A percentile compares a stretch with the other conserved stretches of the same genome.
Evolutionary conservation across 2,888 invertebrate species (phyloP).

Genomic region (Pseudolycoriella hygida): DNA sequence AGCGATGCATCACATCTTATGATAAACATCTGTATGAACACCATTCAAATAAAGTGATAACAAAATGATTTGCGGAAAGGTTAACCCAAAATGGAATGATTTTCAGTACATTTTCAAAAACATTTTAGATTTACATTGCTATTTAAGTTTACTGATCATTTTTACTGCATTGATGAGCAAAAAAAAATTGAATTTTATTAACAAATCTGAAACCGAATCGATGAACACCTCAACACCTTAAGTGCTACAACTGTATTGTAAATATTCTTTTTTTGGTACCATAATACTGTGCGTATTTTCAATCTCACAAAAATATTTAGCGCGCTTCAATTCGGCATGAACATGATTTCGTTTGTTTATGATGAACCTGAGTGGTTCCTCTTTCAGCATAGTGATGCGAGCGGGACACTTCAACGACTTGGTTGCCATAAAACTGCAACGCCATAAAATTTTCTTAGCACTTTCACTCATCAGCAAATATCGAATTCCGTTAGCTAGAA

Average conservation of each 20-base stretch:
- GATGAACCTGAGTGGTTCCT: slow-evolving; percentile 27
- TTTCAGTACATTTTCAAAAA: too few relatives aligned
- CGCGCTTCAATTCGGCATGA: slow-evolving; percentile 27
- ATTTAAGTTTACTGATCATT: too few relatives aligned
- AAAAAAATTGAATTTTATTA: background rate
- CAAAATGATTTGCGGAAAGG: too few relatives aligned
- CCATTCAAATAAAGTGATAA: too few relatives aligned
- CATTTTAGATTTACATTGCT: too few relatives aligned
- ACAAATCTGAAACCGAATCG: background rate
- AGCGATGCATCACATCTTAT: too few relatives aligned
- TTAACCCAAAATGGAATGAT: too few relatives aligned
- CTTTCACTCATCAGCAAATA: slow-evolving; percentile 30
- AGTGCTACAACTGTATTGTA: too few relatives aligned
- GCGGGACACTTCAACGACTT: slow-evolving; percentile 29
- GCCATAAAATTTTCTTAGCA: slow-evolving; percentile 28
- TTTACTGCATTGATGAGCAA: too few relatives aligned
- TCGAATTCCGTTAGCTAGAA: slow-evolving; percentile 29
- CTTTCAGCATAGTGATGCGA: slow-evolving; percentile 27
- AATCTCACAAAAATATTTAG: slow-evolving; percentile 17
- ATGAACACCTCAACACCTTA: too few relatives aligned
- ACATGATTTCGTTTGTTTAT: slow-evolving; percentile 26
- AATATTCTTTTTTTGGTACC: too few relatives aligned
- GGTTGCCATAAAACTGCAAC: slow-evolving; percentile 29
- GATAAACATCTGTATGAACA: too few relatives aligned
- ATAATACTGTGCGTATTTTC: background rate